Base-by-base conservation (phyloP, 37 sponge, comb jelly and placozoan genomes). In the Axinella damicornis region DNA sequence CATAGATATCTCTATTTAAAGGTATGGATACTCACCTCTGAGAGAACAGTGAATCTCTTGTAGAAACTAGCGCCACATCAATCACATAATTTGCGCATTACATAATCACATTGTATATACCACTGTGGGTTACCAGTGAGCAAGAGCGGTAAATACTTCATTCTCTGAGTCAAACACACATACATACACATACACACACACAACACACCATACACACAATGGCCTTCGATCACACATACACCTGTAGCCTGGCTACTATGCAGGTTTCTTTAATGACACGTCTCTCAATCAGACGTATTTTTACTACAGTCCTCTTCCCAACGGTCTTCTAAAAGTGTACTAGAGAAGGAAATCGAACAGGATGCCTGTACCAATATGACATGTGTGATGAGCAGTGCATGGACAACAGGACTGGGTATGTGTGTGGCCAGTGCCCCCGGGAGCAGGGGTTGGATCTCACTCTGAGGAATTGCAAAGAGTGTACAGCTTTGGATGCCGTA, bases 361-460 rank as follows among this genome's bases (percentile, higher is more conserved):
- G 88, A 1, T 87, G 88, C 33, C 76, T 80, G 19, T 87, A 39
- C 59, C 80, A 75, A 82, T 87, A 39, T 80, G 81, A 81, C 56
- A 5, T 16, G 14, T 60, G 69, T 53, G 34, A 80, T 65, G 57
- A 72, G 21, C 88, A 87, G 69, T 87, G 88, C 37, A 36, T 37
- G 22, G 15, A 53, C 19, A 68, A 70, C 1, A 73, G 88, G 32
- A 74, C 53, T 67, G 88, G 88, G 74, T 46, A 46, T 32, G 9
- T 69, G 70, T 69, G 70, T 69, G 70, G 70, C 2, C 21, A 25
- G 28, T 69, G 70, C 28, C 70, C 34, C 2, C 2, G 2, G 5
- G 37, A 11, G 30, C 33, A 69, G 34, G 70, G 70, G 15, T 4
- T 69, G 2, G 37, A 31, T 34, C 13, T 69, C 34, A 69, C 34